Conservation (phyloP, 2,888 invertebrate genomes). For the Drosophila monieri region DNA sequence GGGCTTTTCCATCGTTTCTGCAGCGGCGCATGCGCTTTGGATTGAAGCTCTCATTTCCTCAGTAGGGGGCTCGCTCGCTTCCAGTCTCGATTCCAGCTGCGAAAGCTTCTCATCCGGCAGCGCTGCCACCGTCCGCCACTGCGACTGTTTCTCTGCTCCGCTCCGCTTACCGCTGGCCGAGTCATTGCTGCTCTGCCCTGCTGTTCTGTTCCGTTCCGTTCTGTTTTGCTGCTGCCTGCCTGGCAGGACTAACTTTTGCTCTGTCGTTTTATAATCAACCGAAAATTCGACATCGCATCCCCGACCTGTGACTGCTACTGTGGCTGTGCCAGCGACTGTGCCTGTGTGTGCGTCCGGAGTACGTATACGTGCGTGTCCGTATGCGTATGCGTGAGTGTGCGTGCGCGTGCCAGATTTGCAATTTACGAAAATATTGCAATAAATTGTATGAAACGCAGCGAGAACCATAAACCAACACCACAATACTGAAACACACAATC, state of each 20-base stretch:
- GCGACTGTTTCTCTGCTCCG: constrained; percentile 39
- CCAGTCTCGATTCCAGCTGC: constrained; percentile 48
- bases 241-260: constrained; percentile 76
- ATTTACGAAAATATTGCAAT: constrained; percentile 43
- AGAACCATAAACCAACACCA: not conserved
- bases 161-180: constrained; percentile 56
- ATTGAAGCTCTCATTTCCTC: constrained; percentile 25
- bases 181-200: constrained; percentile 60
- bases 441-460: constrained; percentile 25
- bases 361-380: constrained; percentile 16
- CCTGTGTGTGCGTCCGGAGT: constrained; percentile 17
- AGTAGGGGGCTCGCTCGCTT: not conserved
- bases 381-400: constrained; percentile 34
- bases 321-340: constrained; percentile 8
- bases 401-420: constrained; percentile 47
- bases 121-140: constrained; percentile 36
- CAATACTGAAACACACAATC: not conserved
- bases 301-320: constrained; percentile 15
- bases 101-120: constrained; percentile 56
- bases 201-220: constrained; percentile 52
- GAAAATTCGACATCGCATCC: constrained; percentile 38
- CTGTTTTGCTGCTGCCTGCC: constrained; percentile 74
- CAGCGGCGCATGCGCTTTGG: constrained; percentile 72
- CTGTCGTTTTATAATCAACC: constrained; percentile 81
- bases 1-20: constrained; percentile 57